A percentile compares a stretch with the other conserved stretches of the same genome.
These are phyloP conservation scores for Thaumetopoea pityocampa DNA, from an alignment of 1,140 invertebrate species.

Conservation along the genomic window DNA sequence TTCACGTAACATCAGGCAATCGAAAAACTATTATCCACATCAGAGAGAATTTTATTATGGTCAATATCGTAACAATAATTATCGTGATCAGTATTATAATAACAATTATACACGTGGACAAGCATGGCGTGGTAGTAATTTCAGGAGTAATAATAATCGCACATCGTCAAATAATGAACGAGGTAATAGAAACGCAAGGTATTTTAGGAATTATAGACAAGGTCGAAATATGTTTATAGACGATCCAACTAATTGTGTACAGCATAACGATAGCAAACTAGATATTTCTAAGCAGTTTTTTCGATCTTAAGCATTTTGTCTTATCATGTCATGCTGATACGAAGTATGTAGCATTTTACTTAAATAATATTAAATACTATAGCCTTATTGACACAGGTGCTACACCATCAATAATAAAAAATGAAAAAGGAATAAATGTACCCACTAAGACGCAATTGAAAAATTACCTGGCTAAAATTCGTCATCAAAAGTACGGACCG, in stretches of 20 bases:
- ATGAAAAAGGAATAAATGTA: slow-evolving; percentile 6
- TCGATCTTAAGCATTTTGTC: slow-evolving; percentile 5
- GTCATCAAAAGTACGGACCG: slow-evolving; percentile 4
- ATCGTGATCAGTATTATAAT: slow-evolving; percentile 2
- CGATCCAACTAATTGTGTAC: not conserved
- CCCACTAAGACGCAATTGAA: slow-evolving; percentile 20
- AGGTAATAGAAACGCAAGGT: not conserved
- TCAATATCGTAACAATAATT: slow-evolving; percentile 2
- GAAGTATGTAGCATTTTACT: not conserved
- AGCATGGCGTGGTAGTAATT: not conserved
- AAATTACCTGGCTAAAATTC: slow-evolving; percentile 18
- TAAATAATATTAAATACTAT: not conserved
- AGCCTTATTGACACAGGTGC: slow-evolving; percentile 21
- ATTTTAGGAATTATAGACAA: not conserved
- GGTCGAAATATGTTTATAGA: not conserved
- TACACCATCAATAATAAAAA: slow-evolving; percentile 11
- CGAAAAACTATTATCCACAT: no score
- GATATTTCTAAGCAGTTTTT: slow-evolving; percentile 1
- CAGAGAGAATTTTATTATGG: not conserved
- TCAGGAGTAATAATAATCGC: not conserved
- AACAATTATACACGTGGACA: not conserved
- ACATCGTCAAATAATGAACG: not conserved
- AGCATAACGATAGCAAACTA: not conserved
- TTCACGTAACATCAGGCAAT: not conserved
- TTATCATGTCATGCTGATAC: not conserved